phyloP scores from a whole-genome alignment of 2,113 vertebrate species.

The Raja brachyura region DNA sequence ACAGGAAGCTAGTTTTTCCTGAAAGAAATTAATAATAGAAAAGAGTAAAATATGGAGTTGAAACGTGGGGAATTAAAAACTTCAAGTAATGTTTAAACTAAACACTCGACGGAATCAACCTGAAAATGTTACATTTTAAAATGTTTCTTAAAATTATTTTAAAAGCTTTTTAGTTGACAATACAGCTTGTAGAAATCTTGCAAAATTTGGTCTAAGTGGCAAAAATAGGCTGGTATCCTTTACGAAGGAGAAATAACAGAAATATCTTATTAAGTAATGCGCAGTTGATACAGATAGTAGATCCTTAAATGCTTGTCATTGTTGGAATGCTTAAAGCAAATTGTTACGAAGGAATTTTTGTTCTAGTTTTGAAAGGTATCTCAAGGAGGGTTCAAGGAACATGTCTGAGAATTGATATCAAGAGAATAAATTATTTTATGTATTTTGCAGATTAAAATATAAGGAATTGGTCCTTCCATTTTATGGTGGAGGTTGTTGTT shows the following conservation, averaged over 20 bases:
- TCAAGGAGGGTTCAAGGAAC: background rate
- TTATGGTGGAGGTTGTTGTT: background rate
- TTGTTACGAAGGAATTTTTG: conserved; percentile 3
- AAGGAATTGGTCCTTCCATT: background rate
- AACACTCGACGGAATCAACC: background rate
- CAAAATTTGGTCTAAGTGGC: background rate
- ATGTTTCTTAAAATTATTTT: background rate
- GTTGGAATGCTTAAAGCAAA: background rate
- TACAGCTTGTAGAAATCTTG: background rate
- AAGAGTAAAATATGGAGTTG: background rate
- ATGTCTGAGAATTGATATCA: background rate
- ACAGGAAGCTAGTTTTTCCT: background rate
- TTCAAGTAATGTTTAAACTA: background rate
- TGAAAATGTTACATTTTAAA: background rate
- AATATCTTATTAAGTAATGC: background rate
- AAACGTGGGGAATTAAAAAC: too few species aligned
- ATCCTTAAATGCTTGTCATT: conserved; percentile 10
- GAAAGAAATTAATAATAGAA: background rate
- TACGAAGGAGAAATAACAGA: background rate
- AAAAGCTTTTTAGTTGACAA: background rate
- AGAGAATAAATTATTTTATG: background rate
- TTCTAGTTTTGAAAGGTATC: background rate
- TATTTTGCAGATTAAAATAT: background rate
- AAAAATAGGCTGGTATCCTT: background rate
- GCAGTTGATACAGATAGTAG: background rate